These are phyloP conservation scores for Gracilinanus agilis DNA, from an alignment of 2,113 vertebrate genomes.

Conservation along the genomic window DNA sequence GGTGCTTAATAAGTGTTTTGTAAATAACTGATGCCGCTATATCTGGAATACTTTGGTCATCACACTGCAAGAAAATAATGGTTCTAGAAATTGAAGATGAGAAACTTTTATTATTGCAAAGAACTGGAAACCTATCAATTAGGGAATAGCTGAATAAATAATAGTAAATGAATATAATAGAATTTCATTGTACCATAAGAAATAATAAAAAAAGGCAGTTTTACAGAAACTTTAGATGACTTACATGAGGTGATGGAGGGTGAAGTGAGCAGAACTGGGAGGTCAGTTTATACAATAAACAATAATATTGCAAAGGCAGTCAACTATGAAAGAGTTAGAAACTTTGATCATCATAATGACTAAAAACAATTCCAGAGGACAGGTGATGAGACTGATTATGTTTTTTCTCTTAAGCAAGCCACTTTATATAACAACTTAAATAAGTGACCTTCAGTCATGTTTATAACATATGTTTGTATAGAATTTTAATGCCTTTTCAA, in stretches of 20 bases:
- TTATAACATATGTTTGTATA: background rate
- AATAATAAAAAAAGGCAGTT: background rate
- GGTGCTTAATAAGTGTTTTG: background rate
- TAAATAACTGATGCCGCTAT: background rate
- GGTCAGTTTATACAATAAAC: background rate
- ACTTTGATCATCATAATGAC: background rate
- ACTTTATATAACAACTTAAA: too few relatives aligned
- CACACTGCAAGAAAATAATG: background rate
- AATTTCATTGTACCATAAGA: background rate
- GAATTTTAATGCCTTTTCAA: background rate
- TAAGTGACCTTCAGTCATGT: background rate
- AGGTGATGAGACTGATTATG: background rate
- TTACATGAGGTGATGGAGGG: background rate
- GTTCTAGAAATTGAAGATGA: background rate
- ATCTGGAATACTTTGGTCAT: background rate
- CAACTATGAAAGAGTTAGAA: background rate
- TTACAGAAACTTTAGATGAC: background rate
- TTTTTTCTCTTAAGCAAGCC: background rate
- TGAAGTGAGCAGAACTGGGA: background rate
- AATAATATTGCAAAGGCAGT: background rate
- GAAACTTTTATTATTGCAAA: background rate
- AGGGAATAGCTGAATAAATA: background rate
- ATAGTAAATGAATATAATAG: background rate
- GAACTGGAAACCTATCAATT: background rate
- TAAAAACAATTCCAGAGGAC: background rate